A percentile compares a stretch with the other conserved stretches of the same genome.
These are phyloP conservation scores for Rhyzopertha dominica DNA, from an alignment of 1,140 invertebrate genomes.

Conservation along the genomic window DNA sequence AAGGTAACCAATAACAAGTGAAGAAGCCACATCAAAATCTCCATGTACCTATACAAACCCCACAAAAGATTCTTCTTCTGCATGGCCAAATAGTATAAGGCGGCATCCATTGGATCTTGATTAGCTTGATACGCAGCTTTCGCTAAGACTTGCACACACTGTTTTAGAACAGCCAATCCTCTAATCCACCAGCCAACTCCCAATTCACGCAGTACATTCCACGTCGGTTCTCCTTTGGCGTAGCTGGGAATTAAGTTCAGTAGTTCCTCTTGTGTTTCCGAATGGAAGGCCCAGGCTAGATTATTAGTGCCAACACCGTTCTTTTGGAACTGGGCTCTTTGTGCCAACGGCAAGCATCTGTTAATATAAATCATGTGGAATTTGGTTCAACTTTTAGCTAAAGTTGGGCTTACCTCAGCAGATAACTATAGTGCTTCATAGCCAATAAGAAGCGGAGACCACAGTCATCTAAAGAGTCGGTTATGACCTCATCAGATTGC, in stretches of 20 bases:
- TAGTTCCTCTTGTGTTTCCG: constrained; percentile 94
- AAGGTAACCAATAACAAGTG: neutral
- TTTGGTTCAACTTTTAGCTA: constrained; percentile 1
- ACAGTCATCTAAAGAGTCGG: constrained; percentile 94
- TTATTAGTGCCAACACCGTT: constrained; percentile 89
- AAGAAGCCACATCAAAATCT: neutral
- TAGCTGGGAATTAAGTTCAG: constrained; percentile 85
- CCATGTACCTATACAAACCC: constrained; percentile 81
- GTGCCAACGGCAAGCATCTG: constrained; percentile 81
- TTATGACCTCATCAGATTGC: constrained; percentile 58
- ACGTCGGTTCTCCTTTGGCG: constrained; percentile 76
- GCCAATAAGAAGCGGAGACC: constrained; percentile 93
- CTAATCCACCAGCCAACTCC: constrained; percentile 97
- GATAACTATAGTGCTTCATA: constrained; percentile 96
- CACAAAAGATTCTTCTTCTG: constrained; percentile 96
- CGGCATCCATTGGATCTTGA: constrained; percentile 95
- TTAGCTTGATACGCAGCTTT: constrained; percentile 85
- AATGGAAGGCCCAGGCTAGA: constrained; percentile 98
- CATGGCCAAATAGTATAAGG: constrained; percentile 97
- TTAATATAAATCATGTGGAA: constrained; percentile 24
- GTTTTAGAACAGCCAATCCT: constrained; percentile 76
- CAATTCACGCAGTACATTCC: constrained; percentile 88
- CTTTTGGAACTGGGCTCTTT: constrained; percentile 80
- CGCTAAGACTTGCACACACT: constrained; percentile 89
- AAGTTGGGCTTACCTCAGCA: constrained; percentile 53